Percentiles rank a stretch among this genome's conserved stretches.
Evolutionary conservation across 2,888 invertebrate genomes (phyloP).

Genomic region (Caenorhabditis sulstoni): DNA sequence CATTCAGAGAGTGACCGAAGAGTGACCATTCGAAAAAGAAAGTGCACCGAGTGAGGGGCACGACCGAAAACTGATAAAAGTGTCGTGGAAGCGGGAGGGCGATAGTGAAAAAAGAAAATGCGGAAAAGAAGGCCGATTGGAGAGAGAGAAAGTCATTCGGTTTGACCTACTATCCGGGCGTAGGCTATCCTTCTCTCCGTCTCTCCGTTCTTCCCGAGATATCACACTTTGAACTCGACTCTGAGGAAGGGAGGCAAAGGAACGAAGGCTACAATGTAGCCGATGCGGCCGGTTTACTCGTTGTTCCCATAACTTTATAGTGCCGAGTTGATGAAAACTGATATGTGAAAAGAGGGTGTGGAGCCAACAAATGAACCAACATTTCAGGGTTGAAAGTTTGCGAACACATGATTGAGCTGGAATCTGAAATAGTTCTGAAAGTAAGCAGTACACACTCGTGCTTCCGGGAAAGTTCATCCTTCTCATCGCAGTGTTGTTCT

Average conservation of each 20-base stretch:
- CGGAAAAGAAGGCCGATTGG: constrained; percentile 14
- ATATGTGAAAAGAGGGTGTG: background rate
- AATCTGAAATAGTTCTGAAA: too few relatives aligned
- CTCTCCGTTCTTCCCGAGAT: background rate
- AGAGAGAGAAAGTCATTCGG: constrained; percentile 25
- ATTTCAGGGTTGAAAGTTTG: too few relatives aligned
- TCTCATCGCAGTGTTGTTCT: background rate
- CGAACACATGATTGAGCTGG: too few relatives aligned
- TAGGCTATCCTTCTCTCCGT: background rate
- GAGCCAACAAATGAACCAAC: background rate
- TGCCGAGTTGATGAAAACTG: background rate
- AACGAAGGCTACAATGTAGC: constrained; percentile 38
- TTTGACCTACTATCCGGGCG: constrained; percentile 43
- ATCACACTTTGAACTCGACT: constrained; percentile 36
- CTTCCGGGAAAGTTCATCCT: too few relatives aligned
- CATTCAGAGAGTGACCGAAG: background rate
- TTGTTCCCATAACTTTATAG: background rate
- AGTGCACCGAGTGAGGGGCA: background rate
- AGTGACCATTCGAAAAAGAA: constrained; percentile 8
- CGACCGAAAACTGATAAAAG: background rate
- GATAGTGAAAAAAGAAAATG: constrained; percentile 10
- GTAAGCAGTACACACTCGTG: too few relatives aligned
- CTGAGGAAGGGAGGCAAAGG: background rate
- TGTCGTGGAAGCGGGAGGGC: constrained; percentile 5
- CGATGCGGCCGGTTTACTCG: constrained; percentile 11